These are phyloP conservation scores for Otolemur crassicaudatus DNA, from an alignment of 2,797 vertebrate species.

Conservation along the genomic window DNA sequence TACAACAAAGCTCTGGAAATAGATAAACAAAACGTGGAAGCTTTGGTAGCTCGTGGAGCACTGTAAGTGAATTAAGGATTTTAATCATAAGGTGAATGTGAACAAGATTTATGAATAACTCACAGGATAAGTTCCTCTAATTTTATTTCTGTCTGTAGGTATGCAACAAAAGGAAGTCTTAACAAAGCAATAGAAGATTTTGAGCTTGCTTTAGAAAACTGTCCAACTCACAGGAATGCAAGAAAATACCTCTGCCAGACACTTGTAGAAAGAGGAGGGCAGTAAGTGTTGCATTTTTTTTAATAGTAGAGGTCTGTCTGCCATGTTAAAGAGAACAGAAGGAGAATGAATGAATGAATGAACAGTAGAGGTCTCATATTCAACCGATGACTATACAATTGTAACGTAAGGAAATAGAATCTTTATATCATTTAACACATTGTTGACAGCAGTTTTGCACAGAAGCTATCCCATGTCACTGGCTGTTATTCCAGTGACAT, in stretches of 20 bases:
- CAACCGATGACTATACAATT: neutral
- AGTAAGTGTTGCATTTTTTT: slow-evolving; percentile 89
- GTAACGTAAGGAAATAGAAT: neutral
- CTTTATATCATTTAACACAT: neutral
- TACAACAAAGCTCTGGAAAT: slow-evolving; percentile 99
- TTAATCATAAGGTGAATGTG: slow-evolving; percentile 35
- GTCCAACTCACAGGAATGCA: slow-evolving; percentile 96
- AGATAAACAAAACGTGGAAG: slow-evolving; percentile 96
- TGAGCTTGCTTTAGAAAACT: slow-evolving; percentile 94
- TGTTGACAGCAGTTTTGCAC: too few relatives aligned
- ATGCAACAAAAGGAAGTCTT: slow-evolving; percentile 97
- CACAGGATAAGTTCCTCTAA: neutral
- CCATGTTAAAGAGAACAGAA: too few relatives aligned
- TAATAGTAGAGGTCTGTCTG: neutral
- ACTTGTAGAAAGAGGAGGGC: slow-evolving; percentile 96
- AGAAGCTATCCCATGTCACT: too few relatives aligned
- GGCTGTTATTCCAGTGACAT: too few relatives aligned
- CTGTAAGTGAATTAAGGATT: slow-evolving; percentile 90
- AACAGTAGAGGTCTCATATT: neutral
- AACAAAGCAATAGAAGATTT: slow-evolving; percentile 97
- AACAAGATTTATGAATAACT: slow-evolving; percentile 2
- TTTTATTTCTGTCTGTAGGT: slow-evolving; percentile 87
- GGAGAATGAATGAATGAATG: too few relatives aligned
- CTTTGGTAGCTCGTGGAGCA: slow-evolving; percentile 97
- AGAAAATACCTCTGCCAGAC: slow-evolving; percentile 99